A percentile compares a stretch with the other conserved stretches of the same genome.
phyloP scores from a whole-genome alignment of 2,113 vertebrate genomes.

The Plotosus lineatus region DNA sequence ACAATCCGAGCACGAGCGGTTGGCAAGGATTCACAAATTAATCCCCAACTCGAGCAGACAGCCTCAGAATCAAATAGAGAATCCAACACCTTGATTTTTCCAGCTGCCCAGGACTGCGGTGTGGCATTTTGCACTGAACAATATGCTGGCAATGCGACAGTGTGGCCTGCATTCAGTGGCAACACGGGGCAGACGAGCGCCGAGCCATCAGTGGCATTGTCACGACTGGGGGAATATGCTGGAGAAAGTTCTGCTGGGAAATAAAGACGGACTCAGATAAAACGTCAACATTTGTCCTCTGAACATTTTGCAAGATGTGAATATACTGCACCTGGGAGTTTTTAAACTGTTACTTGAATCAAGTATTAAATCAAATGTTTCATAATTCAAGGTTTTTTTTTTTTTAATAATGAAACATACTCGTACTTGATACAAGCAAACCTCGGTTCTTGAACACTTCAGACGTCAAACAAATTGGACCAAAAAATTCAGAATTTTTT shows the following conservation, averaged over 20 bases:
- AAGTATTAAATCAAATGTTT: background rate
- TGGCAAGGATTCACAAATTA: constrained; percentile 28
- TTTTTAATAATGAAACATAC: background rate
- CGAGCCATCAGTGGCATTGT: constrained; percentile 23
- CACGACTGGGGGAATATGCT: background rate
- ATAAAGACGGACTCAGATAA: background rate
- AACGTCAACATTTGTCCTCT: background rate
- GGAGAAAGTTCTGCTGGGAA: constrained; percentile 10
- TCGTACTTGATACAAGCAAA: too few relatives aligned
- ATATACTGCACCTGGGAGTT: background rate
- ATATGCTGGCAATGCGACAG: constrained; percentile 17
- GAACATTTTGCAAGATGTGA: background rate
- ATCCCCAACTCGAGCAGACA: constrained; percentile 23
- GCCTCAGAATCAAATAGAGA: constrained; percentile 21
- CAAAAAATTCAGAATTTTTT: too few relatives aligned
- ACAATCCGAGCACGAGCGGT: constrained; percentile 20
- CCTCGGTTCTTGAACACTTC: too few relatives aligned
- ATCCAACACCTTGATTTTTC: constrained; percentile 4
- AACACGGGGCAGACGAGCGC: background rate
- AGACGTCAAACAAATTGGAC: too few relatives aligned
- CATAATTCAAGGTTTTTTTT: too few relatives aligned
- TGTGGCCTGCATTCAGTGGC: constrained; percentile 5
- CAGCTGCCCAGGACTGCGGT: constrained; percentile 25
- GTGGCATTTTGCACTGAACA: constrained; percentile 31
- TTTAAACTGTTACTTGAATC: background rate